Evolutionary conservation across 2,113 vertebrate species (phyloP), one percentile per base, ranked within the genome.

Genomic region (Pachyramphus minor): DNA sequence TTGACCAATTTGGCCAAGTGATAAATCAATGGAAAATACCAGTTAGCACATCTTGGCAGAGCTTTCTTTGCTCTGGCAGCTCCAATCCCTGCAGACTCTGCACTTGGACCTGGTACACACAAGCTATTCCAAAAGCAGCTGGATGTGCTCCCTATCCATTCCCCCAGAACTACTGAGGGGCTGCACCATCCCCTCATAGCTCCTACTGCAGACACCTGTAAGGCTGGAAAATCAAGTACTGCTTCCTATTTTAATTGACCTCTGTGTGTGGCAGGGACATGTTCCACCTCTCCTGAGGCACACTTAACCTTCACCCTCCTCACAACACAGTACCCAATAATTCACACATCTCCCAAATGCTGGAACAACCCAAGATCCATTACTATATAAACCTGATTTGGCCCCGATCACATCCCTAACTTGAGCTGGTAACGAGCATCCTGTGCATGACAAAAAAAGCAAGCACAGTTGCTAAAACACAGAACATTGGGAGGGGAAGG

Each of bases 101-200:
- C 56, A 23, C 62, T 63, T 52, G 63, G 17, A 20, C 59, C 64
- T 44, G 37, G 13, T 21, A 41, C 85, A 25, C 69, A 17, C 2
- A 35, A 3, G 16, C 50, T 23, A 8, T 11, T 73, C 44, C 56
- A 13, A 44, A 50, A 72, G 72, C 33, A 47, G 45, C 77, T 28
- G 31, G 58, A 22, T 1, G 10, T 22, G 77, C 49, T 69, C 41
- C 64, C 17, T 6, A 9, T 7, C 10, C 64, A 23, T 12, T 14
- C 66, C 49, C 50, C 20, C 3, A 22, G 7, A 37, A 49, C 1
- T 8, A 7, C 2, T 1, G 5, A 8, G 8, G 4, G 19, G 31
- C 30, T 31, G 50, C 71, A 37, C 9, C 62, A 42, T 3, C 9
- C 44, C 58, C 72, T 30, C 42, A 6, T 39, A 72, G 62, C 62